Percentiles rank a stretch among this genome's conserved stretches.
Conservation (phyloP, 2,797 vertebrate species). For the Platalea minor region DNA sequence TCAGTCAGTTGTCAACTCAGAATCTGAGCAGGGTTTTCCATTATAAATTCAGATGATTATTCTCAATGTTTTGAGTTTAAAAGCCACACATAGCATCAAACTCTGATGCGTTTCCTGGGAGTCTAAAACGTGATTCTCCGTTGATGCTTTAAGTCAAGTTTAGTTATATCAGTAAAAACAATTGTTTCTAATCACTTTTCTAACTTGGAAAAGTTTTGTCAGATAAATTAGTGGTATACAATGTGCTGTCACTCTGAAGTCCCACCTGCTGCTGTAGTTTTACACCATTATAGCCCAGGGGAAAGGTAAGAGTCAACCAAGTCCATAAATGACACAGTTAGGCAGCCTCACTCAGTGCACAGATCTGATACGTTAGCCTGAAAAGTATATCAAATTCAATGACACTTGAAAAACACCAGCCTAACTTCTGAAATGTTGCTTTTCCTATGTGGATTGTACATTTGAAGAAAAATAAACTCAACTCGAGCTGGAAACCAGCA, state of each 20-base stretch:
- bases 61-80: neutral
- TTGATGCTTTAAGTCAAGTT: neutral
- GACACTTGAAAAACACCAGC: neutral
- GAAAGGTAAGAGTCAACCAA: neutral
- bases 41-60: neutral
- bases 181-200: neutral
- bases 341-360: neutral
- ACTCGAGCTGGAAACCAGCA: neutral
- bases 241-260: neutral
- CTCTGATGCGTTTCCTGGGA: neutral
- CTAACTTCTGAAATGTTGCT: neutral
- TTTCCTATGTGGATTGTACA: accelerated
- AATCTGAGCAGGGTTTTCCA: neutral
- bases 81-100: neutral
- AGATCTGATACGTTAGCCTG: neutral
- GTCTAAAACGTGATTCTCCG: neutral
- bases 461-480: neutral
- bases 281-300: neutral
- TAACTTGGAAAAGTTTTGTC: neutral
- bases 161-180: neutral
- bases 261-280: neutral
- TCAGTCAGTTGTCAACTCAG: neutral
- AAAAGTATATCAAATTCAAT: neutral
- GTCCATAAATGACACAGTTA: neutral
- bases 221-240: neutral